phyloP scores from a whole-genome alignment of 2,797 vertebrate species.

The Chromobotia macracanthus region DNA sequence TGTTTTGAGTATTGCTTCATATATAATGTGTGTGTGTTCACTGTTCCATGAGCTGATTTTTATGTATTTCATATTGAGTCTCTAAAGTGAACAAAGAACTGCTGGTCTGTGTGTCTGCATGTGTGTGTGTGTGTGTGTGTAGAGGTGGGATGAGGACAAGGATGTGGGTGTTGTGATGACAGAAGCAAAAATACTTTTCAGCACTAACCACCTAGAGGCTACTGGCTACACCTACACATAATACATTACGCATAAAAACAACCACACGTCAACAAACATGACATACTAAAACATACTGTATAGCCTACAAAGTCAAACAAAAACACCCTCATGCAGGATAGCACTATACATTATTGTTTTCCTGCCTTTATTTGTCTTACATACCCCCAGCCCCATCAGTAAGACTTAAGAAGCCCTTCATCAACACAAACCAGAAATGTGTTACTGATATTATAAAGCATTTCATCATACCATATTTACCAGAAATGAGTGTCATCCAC shows the following conservation, averaged over 20 bases:
- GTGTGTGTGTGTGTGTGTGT: constrained; percentile 24
- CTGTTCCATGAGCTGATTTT: constrained; percentile 21
- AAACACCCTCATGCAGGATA: not conserved
- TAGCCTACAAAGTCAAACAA: not conserved
- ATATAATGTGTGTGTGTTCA: constrained; percentile 13
- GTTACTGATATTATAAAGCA: not conserved
- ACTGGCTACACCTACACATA: constrained; percentile 20
- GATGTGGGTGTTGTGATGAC: constrained; percentile 35
- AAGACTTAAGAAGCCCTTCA: not conserved
- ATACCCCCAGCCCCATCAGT: not conserved
- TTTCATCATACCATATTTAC: not conserved
- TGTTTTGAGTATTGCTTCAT: constrained; percentile 50
- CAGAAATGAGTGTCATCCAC: not conserved
- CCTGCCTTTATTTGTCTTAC: not conserved
- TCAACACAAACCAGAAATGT: not conserved
- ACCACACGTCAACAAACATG: not conserved
- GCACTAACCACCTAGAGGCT: constrained; percentile 16
- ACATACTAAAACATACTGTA: not conserved
- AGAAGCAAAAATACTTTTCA: constrained; percentile 48
- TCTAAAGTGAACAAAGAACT: constrained; percentile 16
- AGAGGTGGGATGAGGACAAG: constrained; percentile 51
- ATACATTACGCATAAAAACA: constrained; percentile 13
- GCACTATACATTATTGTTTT: not conserved
- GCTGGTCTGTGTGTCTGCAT: not conserved
- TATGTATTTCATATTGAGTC: not conserved